Evolutionary conservation across 2,113 vertebrate genomes (phyloP), one percentile per base, ranked within the genome.

Genomic region (Takifugu bimaculatus): DNA sequence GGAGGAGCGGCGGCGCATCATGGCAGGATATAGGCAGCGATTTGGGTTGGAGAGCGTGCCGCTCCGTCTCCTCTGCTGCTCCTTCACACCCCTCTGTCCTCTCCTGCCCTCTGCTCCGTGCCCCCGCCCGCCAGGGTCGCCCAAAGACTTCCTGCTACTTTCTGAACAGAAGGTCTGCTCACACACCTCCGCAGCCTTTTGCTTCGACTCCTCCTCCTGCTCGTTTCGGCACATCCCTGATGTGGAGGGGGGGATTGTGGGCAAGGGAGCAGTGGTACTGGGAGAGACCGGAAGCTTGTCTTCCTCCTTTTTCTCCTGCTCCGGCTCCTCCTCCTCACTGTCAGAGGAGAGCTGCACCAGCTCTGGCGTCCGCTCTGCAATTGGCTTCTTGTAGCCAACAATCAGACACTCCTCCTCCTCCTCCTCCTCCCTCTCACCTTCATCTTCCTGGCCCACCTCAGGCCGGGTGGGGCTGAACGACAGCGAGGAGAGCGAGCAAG

Each of bases 311-410:
- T 88, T 65, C 81, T 88, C 68, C 87, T 91, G 78, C 75, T 90
- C 0, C 81, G 88, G 72, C 27, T 81, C 57, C 1, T 92, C 93
- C 0, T 88, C 90, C 49, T 94, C 93, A 0, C 91, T 91, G 78
- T 97, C 94, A 0, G 94, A 97, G 4, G 94, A 96, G 13, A 98
- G 86, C 65, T 96, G 92, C 57, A 96, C 93, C 42, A 98, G 87
- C 84, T 97, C 95, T 0, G 95, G 94, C 0, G 95, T 97, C 53
- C 95, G 90, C 75, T 98, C 95, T 0, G 94, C 94, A 14, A 96
- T 85, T 0, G 94, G 95, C 54, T 98, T 98, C 60, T 95, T 94
- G 65, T 93, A 98, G 0, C 94, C 94, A 13, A 98, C 92, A 12
- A 96, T 95, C 55, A 95, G 80, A 84, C 95, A 96, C 65, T 93